Percentiles rank a stretch among this genome's conserved stretches.
Evolutionary conservation across 2,113 vertebrate species (phyloP).

Genomic region (Tragelaphus buxtoni): DNA sequence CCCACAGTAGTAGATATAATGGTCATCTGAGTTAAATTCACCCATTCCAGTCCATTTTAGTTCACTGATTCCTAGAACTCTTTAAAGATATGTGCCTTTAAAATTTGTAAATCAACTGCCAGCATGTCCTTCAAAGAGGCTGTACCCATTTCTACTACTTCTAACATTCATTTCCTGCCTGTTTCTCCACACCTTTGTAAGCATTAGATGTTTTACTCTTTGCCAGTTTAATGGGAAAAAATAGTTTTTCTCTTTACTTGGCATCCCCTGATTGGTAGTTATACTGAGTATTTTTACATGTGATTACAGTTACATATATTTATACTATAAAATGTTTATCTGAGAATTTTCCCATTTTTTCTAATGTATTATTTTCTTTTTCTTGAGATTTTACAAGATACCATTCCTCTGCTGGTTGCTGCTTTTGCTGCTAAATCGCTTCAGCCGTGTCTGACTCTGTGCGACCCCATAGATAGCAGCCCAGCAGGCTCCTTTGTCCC

Average conservation of each 20-base stretch:
- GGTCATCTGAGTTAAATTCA: no score
- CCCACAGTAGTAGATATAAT: no score
- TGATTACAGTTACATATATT: neutral
- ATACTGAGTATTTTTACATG: neutral
- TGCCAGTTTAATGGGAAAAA: neutral
- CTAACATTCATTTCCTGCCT: neutral
- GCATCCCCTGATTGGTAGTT: neutral
- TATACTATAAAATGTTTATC: neutral
- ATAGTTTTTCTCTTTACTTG: neutral
- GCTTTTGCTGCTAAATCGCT: neutral
- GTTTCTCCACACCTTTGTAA: neutral
- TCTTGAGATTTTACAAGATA: neutral
- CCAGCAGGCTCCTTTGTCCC: neutral
- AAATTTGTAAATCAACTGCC: neutral
- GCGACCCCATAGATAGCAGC: accelerated
- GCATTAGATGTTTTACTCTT: neutral
- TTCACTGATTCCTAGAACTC: neutral
- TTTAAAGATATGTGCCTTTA: neutral
- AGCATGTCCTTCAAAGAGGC: neutral
- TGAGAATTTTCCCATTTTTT: neutral
- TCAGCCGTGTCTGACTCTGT: accelerated
- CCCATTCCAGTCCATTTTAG: no score
- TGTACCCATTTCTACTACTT: neutral
- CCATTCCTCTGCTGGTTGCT: neutral
- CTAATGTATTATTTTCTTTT: slow-evolving; percentile 12